Conservation (phyloP, 1,140 invertebrate species). For the Asobara japonica region DNA sequence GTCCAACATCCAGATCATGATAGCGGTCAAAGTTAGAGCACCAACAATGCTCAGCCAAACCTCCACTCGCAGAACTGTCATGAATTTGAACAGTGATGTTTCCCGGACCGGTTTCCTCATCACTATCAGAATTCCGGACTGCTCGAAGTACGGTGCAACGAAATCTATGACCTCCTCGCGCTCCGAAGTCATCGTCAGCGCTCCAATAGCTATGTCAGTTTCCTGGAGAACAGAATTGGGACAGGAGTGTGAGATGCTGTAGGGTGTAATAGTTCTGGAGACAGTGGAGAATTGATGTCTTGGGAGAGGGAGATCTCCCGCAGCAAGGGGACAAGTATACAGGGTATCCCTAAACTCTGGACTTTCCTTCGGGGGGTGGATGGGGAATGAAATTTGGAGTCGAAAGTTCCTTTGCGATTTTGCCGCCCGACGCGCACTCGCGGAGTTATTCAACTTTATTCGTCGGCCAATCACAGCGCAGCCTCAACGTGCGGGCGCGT, state of each 20-base stretch:
- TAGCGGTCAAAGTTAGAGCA: slow-evolving; percentile 81
- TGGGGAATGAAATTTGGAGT: no score
- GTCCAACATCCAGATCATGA: slow-evolving; percentile 89
- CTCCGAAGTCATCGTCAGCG: slow-evolving; percentile 92
- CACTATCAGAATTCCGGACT: slow-evolving; percentile 87
- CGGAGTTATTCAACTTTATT: no score
- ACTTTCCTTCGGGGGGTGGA: no score
- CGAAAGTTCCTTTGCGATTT: no score
- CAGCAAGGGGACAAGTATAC: no score
- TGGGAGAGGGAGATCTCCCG: no score
- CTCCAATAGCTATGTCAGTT: slow-evolving; percentile 86
- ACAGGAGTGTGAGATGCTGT: not conserved
- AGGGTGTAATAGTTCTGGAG: no score
- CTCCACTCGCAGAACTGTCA: slow-evolving; percentile 87
- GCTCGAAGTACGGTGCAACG: slow-evolving; percentile 90
- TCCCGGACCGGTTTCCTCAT: slow-evolving; percentile 85
- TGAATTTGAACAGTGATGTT: slow-evolving; percentile 91
- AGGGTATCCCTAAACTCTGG: no score
- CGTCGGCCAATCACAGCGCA: no score
- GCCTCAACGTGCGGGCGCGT: no score
- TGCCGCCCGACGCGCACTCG: no score
- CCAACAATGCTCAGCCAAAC: slow-evolving; percentile 90
- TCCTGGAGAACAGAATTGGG: slow-evolving; percentile 70
- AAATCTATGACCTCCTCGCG: slow-evolving; percentile 94
- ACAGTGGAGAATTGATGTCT: no score